These are phyloP conservation scores for Eudasyphora cyanicolor DNA, from an alignment of 2,888 invertebrate species.

Conservation along the genomic window DNA sequence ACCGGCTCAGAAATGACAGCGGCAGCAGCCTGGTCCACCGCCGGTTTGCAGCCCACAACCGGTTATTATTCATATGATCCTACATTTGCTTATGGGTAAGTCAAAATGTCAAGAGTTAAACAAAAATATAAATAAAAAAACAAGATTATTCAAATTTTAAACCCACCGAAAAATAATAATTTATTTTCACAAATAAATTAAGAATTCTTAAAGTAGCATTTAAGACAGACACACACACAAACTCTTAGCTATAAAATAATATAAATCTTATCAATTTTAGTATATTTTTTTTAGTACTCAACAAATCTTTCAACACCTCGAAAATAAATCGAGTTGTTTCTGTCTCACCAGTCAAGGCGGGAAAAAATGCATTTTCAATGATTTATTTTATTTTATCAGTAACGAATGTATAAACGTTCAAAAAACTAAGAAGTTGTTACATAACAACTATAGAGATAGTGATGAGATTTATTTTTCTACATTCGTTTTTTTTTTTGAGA, in stretches of 20 bases:
- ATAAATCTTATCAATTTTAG: constrained; percentile 58
- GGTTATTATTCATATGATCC: constrained; percentile 97
- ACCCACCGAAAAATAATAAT: not conserved
- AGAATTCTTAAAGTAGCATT: not conserved
- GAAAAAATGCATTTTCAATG: constrained; percentile 42
- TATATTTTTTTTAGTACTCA: constrained; percentile 39
- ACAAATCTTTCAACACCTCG: constrained; percentile 63
- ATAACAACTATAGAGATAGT: constrained; percentile 6
- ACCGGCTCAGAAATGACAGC: constrained; percentile 93
- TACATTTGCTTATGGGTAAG: constrained; percentile 93
- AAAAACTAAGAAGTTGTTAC: not conserved
- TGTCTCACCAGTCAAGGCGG: not conserved
- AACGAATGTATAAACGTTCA: not conserved
- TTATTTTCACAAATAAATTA: not conserved
- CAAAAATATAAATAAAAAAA: no score
- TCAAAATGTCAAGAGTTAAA: constrained; percentile 74
- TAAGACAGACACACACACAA: not conserved
- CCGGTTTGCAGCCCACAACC: constrained; percentile 93
- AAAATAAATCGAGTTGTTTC: constrained; percentile 48
- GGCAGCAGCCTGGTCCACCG: constrained; percentile 87
- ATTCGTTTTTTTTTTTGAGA: not conserved
- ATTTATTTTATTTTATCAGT: constrained; percentile 37
- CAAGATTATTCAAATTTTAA: not conserved
- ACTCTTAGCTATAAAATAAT: not conserved
- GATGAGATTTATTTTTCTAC: constrained; percentile 10